These are phyloP conservation scores for Macaca mulatta DNA, from an alignment of 2,113 vertebrate genomes.

Conservation along the genomic window DNA sequence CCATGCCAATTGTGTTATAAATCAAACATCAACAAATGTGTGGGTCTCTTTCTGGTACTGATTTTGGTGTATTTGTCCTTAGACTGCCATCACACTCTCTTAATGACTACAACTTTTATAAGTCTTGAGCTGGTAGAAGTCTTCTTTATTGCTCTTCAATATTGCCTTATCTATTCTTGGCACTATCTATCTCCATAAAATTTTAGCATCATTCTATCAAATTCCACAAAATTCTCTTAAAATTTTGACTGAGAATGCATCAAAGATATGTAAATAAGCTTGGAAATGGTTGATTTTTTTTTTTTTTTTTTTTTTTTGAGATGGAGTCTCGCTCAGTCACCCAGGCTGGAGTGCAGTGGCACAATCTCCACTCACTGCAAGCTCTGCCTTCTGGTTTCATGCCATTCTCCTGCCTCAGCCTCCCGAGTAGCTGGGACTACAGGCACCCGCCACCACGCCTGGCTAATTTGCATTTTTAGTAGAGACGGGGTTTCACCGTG, in stretches of 20 bases:
- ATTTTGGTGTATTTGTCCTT: background rate
- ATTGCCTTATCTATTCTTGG: background rate
- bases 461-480: too few species aligned
- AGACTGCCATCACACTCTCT: background rate
- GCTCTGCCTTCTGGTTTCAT: too few species aligned
- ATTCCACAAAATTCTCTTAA: background rate
- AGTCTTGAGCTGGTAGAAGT: background rate
- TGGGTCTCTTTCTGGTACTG: background rate
- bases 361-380: too few species aligned
- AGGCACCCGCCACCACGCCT: accelerated
- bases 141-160: background rate
- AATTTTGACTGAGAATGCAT: background rate
- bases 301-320: too few species aligned
- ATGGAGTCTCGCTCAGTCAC: too few species aligned
- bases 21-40: background rate
- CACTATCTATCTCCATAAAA: background rate
- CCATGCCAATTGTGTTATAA: background rate
- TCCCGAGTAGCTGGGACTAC: too few species aligned
- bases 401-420: too few species aligned
- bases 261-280: background rate
- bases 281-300: background rate
- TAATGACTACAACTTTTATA: background rate
- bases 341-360: too few species aligned
- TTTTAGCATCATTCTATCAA: background rate
- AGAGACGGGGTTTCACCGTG: too few species aligned